Base-by-base conservation (phyloP, 2,888 invertebrate species). In the Mechanitis mazaeus region DNA sequence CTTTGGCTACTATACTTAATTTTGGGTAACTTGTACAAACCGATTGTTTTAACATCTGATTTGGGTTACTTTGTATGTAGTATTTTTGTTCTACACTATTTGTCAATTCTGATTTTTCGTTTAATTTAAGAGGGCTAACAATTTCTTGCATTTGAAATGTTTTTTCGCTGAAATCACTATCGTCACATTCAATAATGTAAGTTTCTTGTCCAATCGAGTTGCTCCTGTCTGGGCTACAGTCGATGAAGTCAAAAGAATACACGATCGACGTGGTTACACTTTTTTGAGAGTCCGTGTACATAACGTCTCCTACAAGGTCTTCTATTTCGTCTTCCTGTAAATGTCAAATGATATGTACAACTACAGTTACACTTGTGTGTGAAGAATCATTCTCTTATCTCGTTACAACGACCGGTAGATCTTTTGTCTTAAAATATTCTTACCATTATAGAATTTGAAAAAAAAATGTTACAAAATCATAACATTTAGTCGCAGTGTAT, bases 181-280 rank as follows among this genome's bases (percentile, higher is more conserved):
- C 79, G 55, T 79, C 81, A 62, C 71, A 75, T 64, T 84, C 87
- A 60, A 90, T 74, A 38, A 87, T 75, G 67, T 90, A 90, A 0
- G 90, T 90, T 4, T 85, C 81, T 70, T 83, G 84, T 28, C 85
- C 83, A 4, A 85, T 85, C 38, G 89, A 87, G 72, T 83, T 78
- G 56, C 84, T 77, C 74, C 75, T 82, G 47, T 88, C 87, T 46
- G 87, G 85, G 59, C 81, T 76, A 65, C 80, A 81, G 67, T 89
- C 89, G 42, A 85, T 85, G 68, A 85, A 87, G 69, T 88, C 88
- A 61, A 75, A 67, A 45, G 87, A 86, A 74, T 84, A 85, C 67
- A 77, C 72, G 72, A 79, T 81, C 31, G 85, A 83, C 60, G 81
- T 79, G 75, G 83, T 78, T 69, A 88, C 76, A 77, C 89, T 90